Evolutionary conservation across 2,888 invertebrate genomes (phyloP), one percentile per base, ranked within the genome.

Genomic region (Sclerodermus sp.): DNA sequence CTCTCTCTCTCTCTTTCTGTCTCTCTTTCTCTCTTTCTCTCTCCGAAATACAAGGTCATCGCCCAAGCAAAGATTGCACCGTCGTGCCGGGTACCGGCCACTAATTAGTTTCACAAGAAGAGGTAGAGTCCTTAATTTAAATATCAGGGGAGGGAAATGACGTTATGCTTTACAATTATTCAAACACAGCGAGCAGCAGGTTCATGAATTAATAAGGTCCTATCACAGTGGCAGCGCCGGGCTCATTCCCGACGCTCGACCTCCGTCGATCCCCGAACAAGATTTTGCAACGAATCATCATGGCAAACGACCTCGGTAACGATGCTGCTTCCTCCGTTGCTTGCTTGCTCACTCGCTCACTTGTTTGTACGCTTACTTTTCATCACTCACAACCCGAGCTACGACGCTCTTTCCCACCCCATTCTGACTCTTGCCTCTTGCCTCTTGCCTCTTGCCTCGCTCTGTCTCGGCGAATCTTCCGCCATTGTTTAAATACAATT

Each of bases 401-500:
- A n/a, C 39, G 48, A 39, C 16, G 51, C 39, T 53, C 51, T 43
- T 41, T 47, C 42, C 51, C 31, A 42, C 43, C 45, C 44, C 41
- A 32, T 41, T 31, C 36, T 34, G 23, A 29, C 29, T 23, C 37
- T 41, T 39, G 34, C 41, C 53, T 40, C 45, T 41, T 36, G n/a
- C 40, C 50, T 40, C 45, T 47, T 54, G 17, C 45, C 45, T 10
- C 34, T 4, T 34, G 4, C 34, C 15, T 15, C 38, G 18, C 45
- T 40, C 51, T 42, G 31, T 57, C 57, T 53, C 58, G 40, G 53
- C 55, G 60, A 54, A 56, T 60, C 70, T 68, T 66, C 67, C 75
- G 69, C 78, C 78, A 82, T 82, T 82, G 82, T 82, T 81, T 81
- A 82, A 82, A 82, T 81, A 82, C 81, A 82, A 82, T 82, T 82